Conservation (phyloP, 2,113 vertebrate genomes). For the Rhynchopsitta pachyrhyncha region DNA sequence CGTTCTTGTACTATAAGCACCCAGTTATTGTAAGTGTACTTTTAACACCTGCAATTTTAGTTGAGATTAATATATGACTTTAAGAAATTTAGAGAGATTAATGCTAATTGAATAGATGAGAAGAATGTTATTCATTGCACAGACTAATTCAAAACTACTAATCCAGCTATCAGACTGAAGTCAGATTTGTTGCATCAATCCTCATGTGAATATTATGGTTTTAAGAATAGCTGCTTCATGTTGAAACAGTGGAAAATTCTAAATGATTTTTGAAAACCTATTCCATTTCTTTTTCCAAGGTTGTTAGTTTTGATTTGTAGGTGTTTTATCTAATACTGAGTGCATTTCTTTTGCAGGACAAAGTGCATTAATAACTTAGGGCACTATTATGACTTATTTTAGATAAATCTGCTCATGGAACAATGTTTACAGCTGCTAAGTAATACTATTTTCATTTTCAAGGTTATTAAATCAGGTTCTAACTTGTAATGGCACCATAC, state of each 20-base stretch:
- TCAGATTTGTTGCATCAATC: background rate
- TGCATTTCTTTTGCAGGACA: background rate
- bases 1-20: background rate
- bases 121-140: background rate
- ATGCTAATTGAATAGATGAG: background rate
- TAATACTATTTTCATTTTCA: background rate
- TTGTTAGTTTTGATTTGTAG: conserved; percentile 5
- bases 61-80: background rate
- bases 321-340: background rate
- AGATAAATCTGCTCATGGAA: conserved; percentile 9
- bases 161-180: background rate
- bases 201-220: background rate
- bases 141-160: conserved; percentile 2
- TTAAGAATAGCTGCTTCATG: background rate
- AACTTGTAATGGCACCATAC: background rate
- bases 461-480: conserved; percentile 5
- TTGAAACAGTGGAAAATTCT: conserved; percentile 20
- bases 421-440: background rate
- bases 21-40: background rate
- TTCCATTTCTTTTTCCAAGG: conserved; percentile 14
- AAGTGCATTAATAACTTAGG: conserved; percentile 14
- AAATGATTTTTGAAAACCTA: conserved; percentile 1
- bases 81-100: background rate
- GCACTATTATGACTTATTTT: conserved; percentile 30
- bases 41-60: background rate